Conservation (phyloP, 2,113 vertebrate species). For the Chloroceryle aenea region DNA sequence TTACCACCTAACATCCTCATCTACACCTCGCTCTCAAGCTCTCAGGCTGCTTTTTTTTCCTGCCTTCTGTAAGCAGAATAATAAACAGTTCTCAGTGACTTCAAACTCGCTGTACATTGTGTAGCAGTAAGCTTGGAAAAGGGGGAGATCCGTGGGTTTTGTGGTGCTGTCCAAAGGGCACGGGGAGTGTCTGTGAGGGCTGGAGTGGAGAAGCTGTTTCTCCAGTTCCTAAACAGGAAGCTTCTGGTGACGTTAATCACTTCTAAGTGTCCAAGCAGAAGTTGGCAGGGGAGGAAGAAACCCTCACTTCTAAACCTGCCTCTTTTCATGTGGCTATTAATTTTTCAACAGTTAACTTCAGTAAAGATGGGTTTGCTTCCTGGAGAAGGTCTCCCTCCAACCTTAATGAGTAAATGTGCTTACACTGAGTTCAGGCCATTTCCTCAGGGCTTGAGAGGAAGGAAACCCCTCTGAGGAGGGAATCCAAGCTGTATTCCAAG, state of each 20-base stretch:
- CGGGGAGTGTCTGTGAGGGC: background rate
- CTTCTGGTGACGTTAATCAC: background rate
- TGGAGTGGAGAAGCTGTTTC: background rate
- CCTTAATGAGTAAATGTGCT: background rate
- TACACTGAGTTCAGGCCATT: background rate
- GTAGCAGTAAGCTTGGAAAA: background rate
- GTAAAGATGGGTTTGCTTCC: background rate
- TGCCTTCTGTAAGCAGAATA: background rate
- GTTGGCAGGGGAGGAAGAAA: background rate
- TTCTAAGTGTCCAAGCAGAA: background rate
- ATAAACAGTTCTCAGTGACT: background rate
- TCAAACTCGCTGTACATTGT: rapidly evolving
- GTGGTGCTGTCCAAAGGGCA: background rate
- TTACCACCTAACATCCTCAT: rapidly evolving
- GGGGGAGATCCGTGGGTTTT: background rate
- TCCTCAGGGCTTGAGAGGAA: background rate
- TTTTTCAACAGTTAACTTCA: rapidly evolving
- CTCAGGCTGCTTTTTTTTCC: background rate
- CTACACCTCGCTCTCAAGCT: background rate
- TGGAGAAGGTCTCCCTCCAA: background rate
- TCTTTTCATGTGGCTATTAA: background rate
- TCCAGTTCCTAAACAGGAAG: background rate
- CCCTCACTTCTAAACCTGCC: background rate
- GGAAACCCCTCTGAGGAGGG: background rate
- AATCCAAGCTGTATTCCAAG: background rate